Evolutionary conservation across 2,888 invertebrate species (phyloP).

Genomic region (Theretra japonica): DNA sequence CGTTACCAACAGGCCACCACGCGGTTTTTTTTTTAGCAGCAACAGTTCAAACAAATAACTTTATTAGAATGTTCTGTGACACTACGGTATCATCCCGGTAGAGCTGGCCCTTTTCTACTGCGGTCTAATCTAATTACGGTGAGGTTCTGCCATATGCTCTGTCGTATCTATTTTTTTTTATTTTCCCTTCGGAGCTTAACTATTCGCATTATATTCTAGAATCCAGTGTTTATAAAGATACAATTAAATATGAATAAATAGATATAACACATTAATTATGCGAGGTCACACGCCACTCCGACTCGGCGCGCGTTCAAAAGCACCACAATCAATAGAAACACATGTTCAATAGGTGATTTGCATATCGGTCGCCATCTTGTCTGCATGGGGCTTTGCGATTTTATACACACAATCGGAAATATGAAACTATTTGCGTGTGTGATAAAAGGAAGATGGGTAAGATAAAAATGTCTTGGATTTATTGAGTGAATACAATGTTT

Average conservation of each 20-base stretch:
- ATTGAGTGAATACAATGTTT: not conserved
- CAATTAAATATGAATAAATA: slow-evolving; percentile 4
- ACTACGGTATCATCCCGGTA: too few species aligned
- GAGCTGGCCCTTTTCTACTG: too few species aligned
- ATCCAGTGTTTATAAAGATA: slow-evolving; percentile 5
- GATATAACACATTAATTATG: slow-evolving; percentile 34
- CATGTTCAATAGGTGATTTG: slow-evolving; percentile 38
- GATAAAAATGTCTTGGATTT: slow-evolving; percentile 9
- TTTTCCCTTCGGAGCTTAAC: too few species aligned
- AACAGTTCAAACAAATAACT: too few species aligned
- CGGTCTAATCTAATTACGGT: too few species aligned
- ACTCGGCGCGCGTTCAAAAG: slow-evolving; percentile 34
- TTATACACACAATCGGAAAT: slow-evolving; percentile 23
- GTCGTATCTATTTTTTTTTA: too few species aligned
- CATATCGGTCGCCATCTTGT: slow-evolving; percentile 44
- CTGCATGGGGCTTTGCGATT: slow-evolving; percentile 16
- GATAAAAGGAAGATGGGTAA: slow-evolving; percentile 18
- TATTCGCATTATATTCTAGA: too few species aligned
- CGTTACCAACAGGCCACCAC: too few species aligned
- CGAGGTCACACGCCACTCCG: slow-evolving; percentile 37
- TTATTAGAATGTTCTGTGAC: too few species aligned
- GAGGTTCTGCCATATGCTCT: too few species aligned
- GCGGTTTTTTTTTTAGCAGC: too few species aligned
- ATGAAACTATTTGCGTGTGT: slow-evolving; percentile 16
- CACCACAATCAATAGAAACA: slow-evolving; percentile 42